These are phyloP conservation scores for Pica pica DNA, from an alignment of 2,113 vertebrate species.

Conservation along the genomic window DNA sequence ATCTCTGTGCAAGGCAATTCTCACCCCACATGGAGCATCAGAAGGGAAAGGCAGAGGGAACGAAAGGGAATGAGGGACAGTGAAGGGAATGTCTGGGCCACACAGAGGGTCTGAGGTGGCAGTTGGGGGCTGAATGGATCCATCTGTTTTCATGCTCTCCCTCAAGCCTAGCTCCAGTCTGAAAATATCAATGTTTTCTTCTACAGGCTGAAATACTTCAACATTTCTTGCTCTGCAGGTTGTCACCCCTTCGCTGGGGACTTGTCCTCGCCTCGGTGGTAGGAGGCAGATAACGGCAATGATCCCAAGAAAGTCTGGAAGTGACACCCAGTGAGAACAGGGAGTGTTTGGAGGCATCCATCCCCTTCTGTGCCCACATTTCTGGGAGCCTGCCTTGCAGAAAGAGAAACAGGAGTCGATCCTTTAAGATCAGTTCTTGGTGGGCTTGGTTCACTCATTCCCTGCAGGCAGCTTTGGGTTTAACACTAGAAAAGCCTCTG, in stretches of 20 bases:
- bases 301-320: neutral
- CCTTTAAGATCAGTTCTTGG: neutral
- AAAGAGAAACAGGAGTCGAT: neutral
- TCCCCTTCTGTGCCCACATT: neutral
- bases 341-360: neutral
- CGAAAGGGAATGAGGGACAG: fast-evolving
- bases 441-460: neutral
- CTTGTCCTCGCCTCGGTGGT: neutral
- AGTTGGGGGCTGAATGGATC: neutral
- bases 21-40: fast-evolving
- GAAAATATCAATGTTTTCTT: neutral
- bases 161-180: neutral
- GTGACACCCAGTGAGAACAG: neutral
- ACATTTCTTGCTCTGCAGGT: neutral
- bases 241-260: neutral
- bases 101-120: neutral
- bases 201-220: neutral
- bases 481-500: neutral
- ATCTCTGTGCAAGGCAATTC: neutral
- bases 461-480: constrained; percentile 18
- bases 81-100: neutral
- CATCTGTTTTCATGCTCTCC: neutral
- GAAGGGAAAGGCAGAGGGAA: neutral
- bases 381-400: neutral
- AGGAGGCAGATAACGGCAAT: neutral